Base-by-base conservation (phyloP, 2,113 vertebrate species). In the Gila orcuttii region DNA sequence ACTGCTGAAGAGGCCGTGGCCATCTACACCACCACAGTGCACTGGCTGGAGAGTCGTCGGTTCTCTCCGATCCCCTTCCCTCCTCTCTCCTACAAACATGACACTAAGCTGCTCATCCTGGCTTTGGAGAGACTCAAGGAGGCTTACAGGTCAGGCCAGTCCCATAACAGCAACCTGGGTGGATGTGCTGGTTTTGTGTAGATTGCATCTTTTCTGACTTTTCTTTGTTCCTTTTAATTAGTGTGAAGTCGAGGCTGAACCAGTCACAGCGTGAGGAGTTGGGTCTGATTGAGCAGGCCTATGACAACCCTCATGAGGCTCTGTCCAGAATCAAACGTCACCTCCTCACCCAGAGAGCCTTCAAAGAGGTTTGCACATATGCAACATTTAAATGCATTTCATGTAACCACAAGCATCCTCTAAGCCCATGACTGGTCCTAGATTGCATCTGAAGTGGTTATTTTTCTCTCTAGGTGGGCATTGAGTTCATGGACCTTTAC, bases 401-500 rank as follows among this genome's bases (percentile, higher is more conserved):
- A 52, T 69, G 19, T 21, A n/a, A 33, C 28, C 0, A 52, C 28
- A 15, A 23, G 9, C 1, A 0, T 50, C 64, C 17, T 79, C 23
- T 74, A 39, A 79, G 57, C 68, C 21, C 8, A 8, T 68, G 42
- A 8, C 8, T 83, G 21, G 33, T 73, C 6, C 68, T 25, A 59
- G 23, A 1, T 42, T 39, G 47, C 13, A 42, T 28, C 21, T 83
- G 6, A 82, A 82, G 42, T 25, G 47, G 12, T 31, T 66, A n/a
- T 81, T 10, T 45, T 69, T 19, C 81, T 71, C 79, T 86, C 15
- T 55, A 99, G 98, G 98, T 99, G 79, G 98, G 98, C 71, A 99
- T 99, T n/a, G 98, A 99, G 90, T 99, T 99, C 92, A 99, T 99
- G 98, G 98, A 99, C 93, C 94, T 99, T 79, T 99, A 99, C 93